These are phyloP conservation scores for Pangasianodon hypophthalmus DNA, from an alignment of 2,113 vertebrate genomes.

Conservation along the genomic window DNA sequence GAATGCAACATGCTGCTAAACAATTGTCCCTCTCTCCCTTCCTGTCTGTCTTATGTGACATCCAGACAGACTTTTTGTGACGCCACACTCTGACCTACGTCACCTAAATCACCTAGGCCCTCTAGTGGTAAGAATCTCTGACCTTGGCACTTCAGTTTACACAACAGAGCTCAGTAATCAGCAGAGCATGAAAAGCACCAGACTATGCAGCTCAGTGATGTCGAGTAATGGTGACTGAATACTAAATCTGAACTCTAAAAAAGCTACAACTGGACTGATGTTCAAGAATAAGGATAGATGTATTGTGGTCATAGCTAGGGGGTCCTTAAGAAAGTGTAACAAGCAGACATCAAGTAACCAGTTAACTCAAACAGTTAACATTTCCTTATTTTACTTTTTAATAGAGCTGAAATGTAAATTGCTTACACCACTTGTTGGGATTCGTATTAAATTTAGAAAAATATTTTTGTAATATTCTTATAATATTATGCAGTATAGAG, in stretches of 20 bases:
- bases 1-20: background rate
- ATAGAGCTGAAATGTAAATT: background rate
- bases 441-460: background rate
- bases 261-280: background rate
- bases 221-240: background rate
- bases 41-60: background rate
- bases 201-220: background rate
- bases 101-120: background rate
- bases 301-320: background rate
- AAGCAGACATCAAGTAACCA: background rate
- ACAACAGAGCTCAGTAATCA: background rate
- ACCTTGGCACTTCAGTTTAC: background rate
- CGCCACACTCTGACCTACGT: background rate
- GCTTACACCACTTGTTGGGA: background rate
- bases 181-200: background rate
- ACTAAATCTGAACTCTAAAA: background rate
- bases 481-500: background rate
- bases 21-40: background rate
- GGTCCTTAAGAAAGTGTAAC: background rate
- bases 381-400: background rate
- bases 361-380: background rate
- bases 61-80: background rate
- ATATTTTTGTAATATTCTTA: background rate
- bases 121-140: slow-evolving; percentile 7
- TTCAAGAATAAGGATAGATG: background rate